These are phyloP conservation scores for Grallaria varia DNA, from an alignment of 2,113 vertebrate species.

Conservation along the genomic window DNA sequence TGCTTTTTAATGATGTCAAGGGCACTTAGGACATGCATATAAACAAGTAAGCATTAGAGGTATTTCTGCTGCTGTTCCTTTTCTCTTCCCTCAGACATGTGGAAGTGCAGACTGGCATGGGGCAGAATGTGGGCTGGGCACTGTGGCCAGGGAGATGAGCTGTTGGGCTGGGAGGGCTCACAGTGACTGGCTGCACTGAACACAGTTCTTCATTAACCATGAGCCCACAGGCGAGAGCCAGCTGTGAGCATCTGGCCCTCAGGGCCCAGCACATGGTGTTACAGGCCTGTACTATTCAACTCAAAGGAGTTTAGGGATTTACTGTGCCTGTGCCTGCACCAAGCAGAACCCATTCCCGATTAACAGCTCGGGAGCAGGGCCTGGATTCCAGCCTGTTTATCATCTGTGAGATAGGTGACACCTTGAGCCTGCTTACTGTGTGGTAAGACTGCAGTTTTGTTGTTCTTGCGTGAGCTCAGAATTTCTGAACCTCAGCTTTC, in stretches of 20 bases:
- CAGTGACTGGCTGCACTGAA: background rate
- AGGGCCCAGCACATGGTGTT: background rate
- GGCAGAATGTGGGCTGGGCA: background rate
- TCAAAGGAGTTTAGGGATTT: background rate
- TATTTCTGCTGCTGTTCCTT: background rate
- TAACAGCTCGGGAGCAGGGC: background rate
- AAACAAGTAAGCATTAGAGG: background rate
- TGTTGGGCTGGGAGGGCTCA: background rate
- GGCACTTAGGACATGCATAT: background rate
- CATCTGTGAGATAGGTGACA: background rate
- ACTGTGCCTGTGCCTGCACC: background rate
- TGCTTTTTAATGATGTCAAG: constrained; percentile 11
- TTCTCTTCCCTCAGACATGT: fast-evolving
- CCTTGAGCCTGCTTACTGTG: background rate
- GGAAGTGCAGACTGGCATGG: fast-evolving
- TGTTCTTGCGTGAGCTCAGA: background rate
- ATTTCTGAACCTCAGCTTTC: background rate
- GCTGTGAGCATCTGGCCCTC: constrained; percentile 29
- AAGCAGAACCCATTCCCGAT: background rate
- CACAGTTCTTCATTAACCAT: background rate
- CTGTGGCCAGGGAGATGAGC: background rate
- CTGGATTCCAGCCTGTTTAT: background rate
- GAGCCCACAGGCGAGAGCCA: background rate
- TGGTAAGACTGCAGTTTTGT: background rate
- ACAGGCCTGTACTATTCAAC: background rate